Conservation (phyloP, 2,888 invertebrate species). For the Leuctra nigra region DNA sequence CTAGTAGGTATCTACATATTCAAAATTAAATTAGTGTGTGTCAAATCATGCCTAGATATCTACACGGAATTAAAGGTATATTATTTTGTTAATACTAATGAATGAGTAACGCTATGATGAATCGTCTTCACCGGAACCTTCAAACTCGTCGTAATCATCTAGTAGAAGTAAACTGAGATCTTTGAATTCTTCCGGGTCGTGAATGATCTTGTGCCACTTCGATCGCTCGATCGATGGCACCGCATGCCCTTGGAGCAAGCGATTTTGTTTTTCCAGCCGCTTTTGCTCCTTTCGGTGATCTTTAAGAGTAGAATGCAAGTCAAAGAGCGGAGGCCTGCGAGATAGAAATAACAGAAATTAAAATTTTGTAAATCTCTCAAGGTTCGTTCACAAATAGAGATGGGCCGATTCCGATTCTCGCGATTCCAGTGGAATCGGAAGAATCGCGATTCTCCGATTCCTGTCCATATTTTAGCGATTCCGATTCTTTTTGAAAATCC, state of each 20-base stretch:
- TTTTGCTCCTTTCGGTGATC: constrained; percentile 41
- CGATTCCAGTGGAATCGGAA: too few species aligned
- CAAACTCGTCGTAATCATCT: constrained; percentile 15
- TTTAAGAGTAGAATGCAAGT: constrained; percentile 51
- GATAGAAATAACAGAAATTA: constrained; percentile 1
- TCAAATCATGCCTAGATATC: too few species aligned
- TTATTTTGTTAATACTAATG: not conserved
- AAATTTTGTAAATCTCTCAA: too few species aligned
- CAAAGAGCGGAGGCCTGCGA: constrained; percentile 52
- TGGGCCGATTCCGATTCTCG: too few species aligned
- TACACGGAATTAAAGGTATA: too few species aligned
- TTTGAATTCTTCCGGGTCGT: constrained; percentile 11
- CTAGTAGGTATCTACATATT: too few species aligned
- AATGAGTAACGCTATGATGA: not conserved
- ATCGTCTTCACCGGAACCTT: constrained; percentile 20
- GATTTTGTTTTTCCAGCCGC: constrained; percentile 35
- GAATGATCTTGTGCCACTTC: constrained; percentile 14
- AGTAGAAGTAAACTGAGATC: constrained; percentile 2
- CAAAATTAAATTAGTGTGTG: too few species aligned
- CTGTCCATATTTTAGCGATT: too few species aligned
- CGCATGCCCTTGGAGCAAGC: constrained; percentile 35
- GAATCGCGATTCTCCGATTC: too few species aligned
- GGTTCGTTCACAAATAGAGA: too few species aligned
- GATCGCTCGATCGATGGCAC: constrained; percentile 29
- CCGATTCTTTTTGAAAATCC: too few species aligned